phyloP scores from a whole-genome alignment of 2,113 vertebrate genomes.

The Chelonoidis abingdonii region DNA sequence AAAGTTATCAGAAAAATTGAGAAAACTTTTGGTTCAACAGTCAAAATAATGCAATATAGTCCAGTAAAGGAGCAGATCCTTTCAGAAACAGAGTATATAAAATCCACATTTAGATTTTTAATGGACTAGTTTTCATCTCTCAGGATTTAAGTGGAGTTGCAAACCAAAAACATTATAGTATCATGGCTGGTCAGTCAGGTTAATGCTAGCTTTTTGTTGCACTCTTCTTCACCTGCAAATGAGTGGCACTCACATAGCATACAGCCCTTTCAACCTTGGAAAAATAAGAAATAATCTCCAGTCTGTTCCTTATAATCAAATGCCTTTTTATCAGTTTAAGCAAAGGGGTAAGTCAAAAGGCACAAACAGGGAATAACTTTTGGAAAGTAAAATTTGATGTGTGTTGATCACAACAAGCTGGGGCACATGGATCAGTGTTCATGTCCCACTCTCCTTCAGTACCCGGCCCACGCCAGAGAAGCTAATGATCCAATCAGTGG shows the following conservation, averaged over 20 bases:
- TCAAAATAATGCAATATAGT: neutral
- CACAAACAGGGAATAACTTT: rapidly evolving
- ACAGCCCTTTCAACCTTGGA: neutral
- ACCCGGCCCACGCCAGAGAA: too few species aligned
- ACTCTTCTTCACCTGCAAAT: neutral
- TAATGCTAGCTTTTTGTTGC: neutral
- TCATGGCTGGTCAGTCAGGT: neutral
- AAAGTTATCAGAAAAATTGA: neutral
- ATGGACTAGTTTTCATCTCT: neutral
- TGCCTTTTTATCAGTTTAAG: neutral
- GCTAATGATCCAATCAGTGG: too few species aligned
- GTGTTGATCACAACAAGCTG: neutral
- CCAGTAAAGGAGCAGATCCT: neutral
- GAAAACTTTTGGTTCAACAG: neutral
- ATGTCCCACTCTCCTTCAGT: too few species aligned
- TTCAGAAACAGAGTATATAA: neutral
- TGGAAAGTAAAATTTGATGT: neutral
- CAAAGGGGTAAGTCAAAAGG: neutral
- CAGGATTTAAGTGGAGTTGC: neutral
- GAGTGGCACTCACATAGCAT: neutral
- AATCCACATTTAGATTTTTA: rapidly evolving
- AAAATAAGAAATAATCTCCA: neutral
- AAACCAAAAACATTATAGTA: neutral
- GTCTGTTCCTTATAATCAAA: neutral
- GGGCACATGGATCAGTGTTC: too few species aligned